Evolutionary conservation across 2,113 vertebrate genomes (phyloP), one percentile per base, ranked within the genome.

Genomic region (Anoplopoma fimbria): DNA sequence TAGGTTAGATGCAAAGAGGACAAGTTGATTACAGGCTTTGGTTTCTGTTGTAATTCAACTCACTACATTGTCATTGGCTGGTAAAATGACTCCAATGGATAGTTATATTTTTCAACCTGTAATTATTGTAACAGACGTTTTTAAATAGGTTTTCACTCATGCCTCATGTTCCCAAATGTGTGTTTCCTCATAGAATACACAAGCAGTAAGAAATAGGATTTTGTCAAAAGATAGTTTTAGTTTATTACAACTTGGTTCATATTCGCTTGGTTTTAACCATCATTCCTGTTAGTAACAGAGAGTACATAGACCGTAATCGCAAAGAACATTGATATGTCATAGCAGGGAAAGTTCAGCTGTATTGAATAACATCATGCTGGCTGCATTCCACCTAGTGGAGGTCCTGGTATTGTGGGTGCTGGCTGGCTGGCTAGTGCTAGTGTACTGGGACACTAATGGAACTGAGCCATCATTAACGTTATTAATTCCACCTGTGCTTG

Each of bases 71-170:
- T 91, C 83, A 88, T 79, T 60, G 79, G 64, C 61, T 80, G 79
- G 77, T 91, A 15, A 85, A 69, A 69, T 36, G 69, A 79, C 19
- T 79, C 62, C 65, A 70, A 75, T 87, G 81, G 77, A 86, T 75
- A 80, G 89, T 84, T 58, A 34, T 75, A 79, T 84, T 85, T 88
- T 81, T 84, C 49, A 89, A 82, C 77, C 85, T 91, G 82, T 93
- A 87, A 92, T 94, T 94, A 94, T 89, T 90, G 61, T 75, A 76
- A 77, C 45, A 21, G 65, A 80, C 36, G 58, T 83, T 91, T 75
- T 78, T 57, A 92, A 92, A 84, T 90, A 79, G 82, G 62, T 57
- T 79, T 77, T 75, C 79, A 40, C 71, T 83, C 77, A 81, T 64
- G 84, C 53, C 78, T 70, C 36, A 36, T 77, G 77, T 86, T 82